Base-by-base conservation (phyloP, 1,140 invertebrate genomes). In the Agrypnia vestita region DNA sequence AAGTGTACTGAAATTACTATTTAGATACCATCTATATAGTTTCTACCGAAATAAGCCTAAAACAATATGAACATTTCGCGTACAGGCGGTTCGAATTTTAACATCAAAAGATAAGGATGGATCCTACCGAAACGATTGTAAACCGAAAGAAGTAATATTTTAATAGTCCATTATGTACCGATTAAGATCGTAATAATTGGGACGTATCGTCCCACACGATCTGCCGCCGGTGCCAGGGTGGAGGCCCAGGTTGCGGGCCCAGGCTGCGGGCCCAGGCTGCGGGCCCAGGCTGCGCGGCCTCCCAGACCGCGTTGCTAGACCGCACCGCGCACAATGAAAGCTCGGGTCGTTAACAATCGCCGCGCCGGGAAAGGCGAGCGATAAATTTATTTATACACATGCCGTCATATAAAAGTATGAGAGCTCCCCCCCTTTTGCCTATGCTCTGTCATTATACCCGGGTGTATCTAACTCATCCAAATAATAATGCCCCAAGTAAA, bases 381-480 rank as follows among this genome's bases (percentile, higher is more conserved):
- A 81, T 81, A 81, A 81, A 81, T 81, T 78, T 81, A 81, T 79
- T 78, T 81, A 81, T 76, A 79, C 80, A 62, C 51, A 55, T 25
- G 61, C 49, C 72, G 73, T 53, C 75, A 67, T 67, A 77, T 53
- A 53, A 67, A 53, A 67, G 56, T 46, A 51, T 35, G 51, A 25
- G 35, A 47, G 79, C 73, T 69, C 47, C 73, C 71, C 73, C 43
- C 46, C 15, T 69, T 71, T 69, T 56, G 59, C 25, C 55, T 21
- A 55, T 17, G 12, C 43, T 4, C 46, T 49, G 15, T 79, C 59
- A 55, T 78, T 71, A 17, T 73, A 79, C 74, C 64, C 79, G 61
- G 19, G 74, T 73, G 47, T 75, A 79, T 74, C 78, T 75, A 76
- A 62, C 72, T 76, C 72, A 51, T 49, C 72, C 15, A 75, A 80